These are phyloP conservation scores for Anas capensis DNA, from an alignment of 2,797 vertebrate genomes.

Conservation along the genomic window DNA sequence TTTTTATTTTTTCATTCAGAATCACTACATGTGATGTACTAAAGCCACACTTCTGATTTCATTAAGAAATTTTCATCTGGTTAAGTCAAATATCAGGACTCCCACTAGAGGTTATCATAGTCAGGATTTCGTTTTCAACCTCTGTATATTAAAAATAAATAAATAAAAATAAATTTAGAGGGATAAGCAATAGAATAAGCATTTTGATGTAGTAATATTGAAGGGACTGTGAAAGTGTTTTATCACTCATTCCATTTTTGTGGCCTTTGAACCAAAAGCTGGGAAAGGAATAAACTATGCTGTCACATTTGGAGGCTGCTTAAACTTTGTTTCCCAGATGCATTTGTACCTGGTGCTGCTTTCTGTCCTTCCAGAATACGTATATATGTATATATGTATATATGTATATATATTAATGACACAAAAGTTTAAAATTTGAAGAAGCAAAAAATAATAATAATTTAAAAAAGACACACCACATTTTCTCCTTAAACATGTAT, in stretches of 20 bases:
- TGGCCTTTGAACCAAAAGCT: neutral
- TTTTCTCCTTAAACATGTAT: neutral
- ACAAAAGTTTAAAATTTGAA: neutral
- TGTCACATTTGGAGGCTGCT: neutral
- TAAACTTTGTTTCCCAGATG: neutral
- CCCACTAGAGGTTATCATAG: neutral
- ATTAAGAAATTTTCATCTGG: neutral
- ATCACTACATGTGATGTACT: neutral
- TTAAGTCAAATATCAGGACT: neutral
- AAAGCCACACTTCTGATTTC: neutral
- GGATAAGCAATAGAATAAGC: neutral
- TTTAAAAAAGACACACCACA: fast-evolving
- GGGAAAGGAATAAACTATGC: neutral
- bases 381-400: too few relatives aligned
- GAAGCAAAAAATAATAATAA: neutral
- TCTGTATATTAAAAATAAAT: neutral
- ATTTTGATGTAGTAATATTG: neutral
- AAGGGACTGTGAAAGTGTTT: neutral
- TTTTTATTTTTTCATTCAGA: neutral
- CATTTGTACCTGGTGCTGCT: neutral
- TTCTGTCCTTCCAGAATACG: neutral
- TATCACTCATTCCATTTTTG: neutral
- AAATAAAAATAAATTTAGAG: neutral
- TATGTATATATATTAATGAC: too few relatives aligned
- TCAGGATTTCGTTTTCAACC: neutral